phyloP scores from a whole-genome alignment of 2,113 vertebrate genomes.

The Pseudorasbora parva region DNA sequence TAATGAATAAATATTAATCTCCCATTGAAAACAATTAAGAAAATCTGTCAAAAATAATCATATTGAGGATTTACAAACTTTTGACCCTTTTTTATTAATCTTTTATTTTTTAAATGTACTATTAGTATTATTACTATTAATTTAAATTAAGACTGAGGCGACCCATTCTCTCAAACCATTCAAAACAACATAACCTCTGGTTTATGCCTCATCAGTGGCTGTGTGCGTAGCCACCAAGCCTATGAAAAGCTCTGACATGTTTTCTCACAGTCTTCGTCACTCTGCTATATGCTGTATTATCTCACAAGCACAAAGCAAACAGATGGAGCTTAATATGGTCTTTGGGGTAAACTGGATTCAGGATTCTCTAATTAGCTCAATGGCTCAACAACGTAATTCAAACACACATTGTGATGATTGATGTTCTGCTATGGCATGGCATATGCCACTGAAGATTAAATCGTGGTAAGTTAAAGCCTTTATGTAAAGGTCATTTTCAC shows the following conservation, averaged over 20 bases:
- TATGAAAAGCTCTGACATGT: slow-evolving; percentile 35
- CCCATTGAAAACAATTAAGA: neutral
- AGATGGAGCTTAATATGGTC: slow-evolving; percentile 45
- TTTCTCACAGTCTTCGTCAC: slow-evolving; percentile 49
- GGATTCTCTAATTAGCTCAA: slow-evolving; percentile 58
- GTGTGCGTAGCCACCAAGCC: slow-evolving; percentile 54
- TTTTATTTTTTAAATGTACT: neutral
- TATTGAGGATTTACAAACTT: neutral
- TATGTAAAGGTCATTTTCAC: slow-evolving; percentile 30
- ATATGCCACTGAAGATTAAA: slow-evolving; percentile 35
- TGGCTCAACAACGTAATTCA: slow-evolving; percentile 30
- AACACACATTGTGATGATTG: slow-evolving; percentile 36
- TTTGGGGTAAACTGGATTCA: slow-evolving; percentile 56
- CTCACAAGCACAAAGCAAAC: slow-evolving; percentile 57
- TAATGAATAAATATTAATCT: neutral
- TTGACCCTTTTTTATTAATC: neutral
- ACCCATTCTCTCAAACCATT: neutral
- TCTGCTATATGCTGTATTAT: slow-evolving; percentile 48
- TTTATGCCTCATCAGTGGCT: neutral
- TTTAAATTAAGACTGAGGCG: neutral
- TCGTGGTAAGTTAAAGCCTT: slow-evolving; percentile 22
- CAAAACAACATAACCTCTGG: neutral
- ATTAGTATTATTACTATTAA: neutral
- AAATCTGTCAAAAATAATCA: neutral
- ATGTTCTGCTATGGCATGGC: slow-evolving; percentile 30